Percentiles rank a stretch among this genome's conserved stretches.
Conservation (phyloP, 2,797 vertebrate species). For the Hylomyscus alleni region DNA sequence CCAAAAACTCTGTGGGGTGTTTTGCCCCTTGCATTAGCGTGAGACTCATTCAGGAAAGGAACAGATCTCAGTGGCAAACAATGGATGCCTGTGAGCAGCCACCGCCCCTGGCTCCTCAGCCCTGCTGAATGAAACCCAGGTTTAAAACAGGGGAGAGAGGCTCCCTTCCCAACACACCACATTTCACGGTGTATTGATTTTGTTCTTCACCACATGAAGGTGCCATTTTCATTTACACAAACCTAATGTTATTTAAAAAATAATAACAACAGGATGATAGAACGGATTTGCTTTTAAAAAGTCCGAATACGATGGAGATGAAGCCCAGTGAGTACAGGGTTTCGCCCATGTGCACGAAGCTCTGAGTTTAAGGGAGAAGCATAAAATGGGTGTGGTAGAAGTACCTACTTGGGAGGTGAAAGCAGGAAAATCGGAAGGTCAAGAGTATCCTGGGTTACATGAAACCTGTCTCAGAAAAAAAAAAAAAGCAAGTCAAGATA, state of each 20-base stretch:
- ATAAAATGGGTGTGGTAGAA: background rate
- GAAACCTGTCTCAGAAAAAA: background rate
- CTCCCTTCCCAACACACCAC: background rate
- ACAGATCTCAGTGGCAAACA: background rate
- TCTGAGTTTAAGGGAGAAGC: background rate
- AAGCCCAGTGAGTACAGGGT: background rate
- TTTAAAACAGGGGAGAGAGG: background rate
- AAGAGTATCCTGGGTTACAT: background rate
- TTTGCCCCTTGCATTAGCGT: background rate
- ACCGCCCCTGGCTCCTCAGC: background rate
- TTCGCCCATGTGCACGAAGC: background rate
- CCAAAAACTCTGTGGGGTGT: slow-evolving; percentile 4
- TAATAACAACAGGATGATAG: slow-evolving; percentile 22
- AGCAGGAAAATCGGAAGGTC: background rate
- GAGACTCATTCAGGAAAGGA: slow-evolving; percentile 21
- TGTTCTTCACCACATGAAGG: background rate
- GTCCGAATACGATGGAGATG: background rate
- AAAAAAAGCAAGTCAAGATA: background rate
- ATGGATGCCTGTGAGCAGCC: background rate
- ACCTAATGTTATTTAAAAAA: background rate
- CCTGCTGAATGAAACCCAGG: background rate
- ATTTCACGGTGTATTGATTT: background rate
- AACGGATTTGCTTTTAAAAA: slow-evolving; percentile 52
- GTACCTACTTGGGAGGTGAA: background rate
- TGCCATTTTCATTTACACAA: slow-evolving; percentile 57